A percentile compares a stretch with the other conserved stretches of the same genome.
These are phyloP conservation scores for Ptyas mucosa DNA, from an alignment of 2,113 vertebrate species.

Conservation along the genomic window DNA sequence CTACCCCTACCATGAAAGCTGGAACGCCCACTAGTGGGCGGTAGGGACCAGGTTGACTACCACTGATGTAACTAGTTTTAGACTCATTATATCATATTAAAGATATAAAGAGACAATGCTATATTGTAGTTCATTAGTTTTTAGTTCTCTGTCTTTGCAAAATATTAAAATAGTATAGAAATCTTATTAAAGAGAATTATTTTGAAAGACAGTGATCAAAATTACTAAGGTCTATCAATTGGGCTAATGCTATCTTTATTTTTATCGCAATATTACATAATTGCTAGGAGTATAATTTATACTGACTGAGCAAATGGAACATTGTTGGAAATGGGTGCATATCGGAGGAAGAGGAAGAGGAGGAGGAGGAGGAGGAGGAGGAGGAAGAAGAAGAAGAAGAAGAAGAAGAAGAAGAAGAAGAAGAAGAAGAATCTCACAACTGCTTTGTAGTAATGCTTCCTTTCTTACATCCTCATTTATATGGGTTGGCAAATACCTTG, in stretches of 20 bases:
- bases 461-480: background rate
- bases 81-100: background rate
- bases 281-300: background rate
- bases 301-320: background rate
- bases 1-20: too few relatives aligned
- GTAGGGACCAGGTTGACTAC: too few relatives aligned
- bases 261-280: background rate
- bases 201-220: background rate
- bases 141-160: background rate
- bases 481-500: background rate
- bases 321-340: background rate
- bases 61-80: background rate
- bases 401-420: too few relatives aligned
- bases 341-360: background rate
- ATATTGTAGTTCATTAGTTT: background rate
- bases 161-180: background rate
- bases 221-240: background rate
- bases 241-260: background rate
- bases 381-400: too few relatives aligned
- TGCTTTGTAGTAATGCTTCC: background rate
- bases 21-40: too few relatives aligned
- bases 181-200: background rate
- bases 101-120: background rate
- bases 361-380: too few relatives aligned
- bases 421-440: background rate